A percentile compares a stretch with the other conserved stretches of the same genome.
Evolutionary conservation across 2,888 invertebrate species (phyloP).

Genomic region (Melanostoma scalare): DNA sequence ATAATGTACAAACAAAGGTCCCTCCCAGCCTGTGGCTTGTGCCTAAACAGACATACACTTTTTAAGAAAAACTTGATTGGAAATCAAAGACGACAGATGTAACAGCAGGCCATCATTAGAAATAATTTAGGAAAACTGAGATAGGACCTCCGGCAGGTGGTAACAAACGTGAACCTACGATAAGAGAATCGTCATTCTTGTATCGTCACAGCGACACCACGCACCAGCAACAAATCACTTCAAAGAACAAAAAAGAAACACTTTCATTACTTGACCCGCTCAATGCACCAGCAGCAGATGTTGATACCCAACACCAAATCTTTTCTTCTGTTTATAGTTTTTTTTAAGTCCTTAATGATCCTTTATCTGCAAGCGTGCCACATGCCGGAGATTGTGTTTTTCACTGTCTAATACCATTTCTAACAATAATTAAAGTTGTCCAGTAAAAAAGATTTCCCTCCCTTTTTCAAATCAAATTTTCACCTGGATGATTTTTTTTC

Average conservation of each 20-base stretch:
- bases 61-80: no score
- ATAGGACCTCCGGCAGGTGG: conserved; percentile 49
- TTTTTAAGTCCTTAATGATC: conserved; percentile 26
- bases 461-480: conserved; percentile 60
- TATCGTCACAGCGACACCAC: conserved; percentile 9
- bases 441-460: conserved; percentile 12
- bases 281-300: conserved; percentile 51
- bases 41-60: no score
- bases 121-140: conserved; percentile 22
- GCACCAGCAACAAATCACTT: conserved; percentile 49
- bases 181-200: no score
- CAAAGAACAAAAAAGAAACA: conserved; percentile 36
- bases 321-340: conserved; percentile 20
- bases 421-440: conserved; percentile 40
- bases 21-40: no score
- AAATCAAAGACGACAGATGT: background rate
- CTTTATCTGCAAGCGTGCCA: conserved; percentile 54
- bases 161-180: conserved; percentile 22
- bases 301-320: conserved; percentile 48
- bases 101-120: conserved; percentile 35
- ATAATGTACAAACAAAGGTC: no score
- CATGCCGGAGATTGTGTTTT: conserved; percentile 55
- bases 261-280: conserved; percentile 55
- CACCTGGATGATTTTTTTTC: conserved; percentile 62
- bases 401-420: conserved; percentile 12